Conservation (phyloP, 2,888 invertebrate species). For the Bombylius discolor region DNA sequence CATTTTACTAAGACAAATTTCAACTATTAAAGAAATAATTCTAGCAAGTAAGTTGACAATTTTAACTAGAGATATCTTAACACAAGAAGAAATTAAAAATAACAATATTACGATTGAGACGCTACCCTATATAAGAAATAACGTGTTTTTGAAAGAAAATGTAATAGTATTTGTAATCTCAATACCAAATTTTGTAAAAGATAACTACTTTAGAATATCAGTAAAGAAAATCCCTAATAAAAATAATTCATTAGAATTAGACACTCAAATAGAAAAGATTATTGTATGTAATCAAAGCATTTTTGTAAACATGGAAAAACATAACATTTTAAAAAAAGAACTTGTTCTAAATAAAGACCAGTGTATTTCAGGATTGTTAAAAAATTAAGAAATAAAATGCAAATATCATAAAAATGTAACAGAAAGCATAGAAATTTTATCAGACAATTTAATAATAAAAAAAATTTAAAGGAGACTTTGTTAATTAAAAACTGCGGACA, state of each 20-base stretch:
- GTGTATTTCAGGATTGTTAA: not conserved
- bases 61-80: slow-evolving; percentile 1
- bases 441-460: not conserved
- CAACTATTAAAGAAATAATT: too few species aligned
- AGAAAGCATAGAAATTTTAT: not conserved
- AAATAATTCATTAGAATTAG: slow-evolving; percentile 2
- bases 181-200: not conserved
- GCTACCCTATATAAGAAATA: not conserved
- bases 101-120: not conserved
- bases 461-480: not conserved
- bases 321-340: not conserved
- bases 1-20: too few species aligned
- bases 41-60: not conserved
- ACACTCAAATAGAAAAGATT: not conserved
- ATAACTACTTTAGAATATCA: not conserved
- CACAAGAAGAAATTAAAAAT: slow-evolving; percentile 3
- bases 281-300: not conserved
- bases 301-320: not conserved
- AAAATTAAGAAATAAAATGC: not conserved
- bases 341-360: not conserved
- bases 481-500: too few species aligned
- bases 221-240: slow-evolving; percentile 6
- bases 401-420: not conserved
- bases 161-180: slow-evolving; percentile 4
- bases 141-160: not conserved